Percentiles rank a stretch among this genome's conserved stretches.
Evolutionary conservation across 2,113 vertebrate species (phyloP).

Genomic region (Trematocara stigmaticum): DNA sequence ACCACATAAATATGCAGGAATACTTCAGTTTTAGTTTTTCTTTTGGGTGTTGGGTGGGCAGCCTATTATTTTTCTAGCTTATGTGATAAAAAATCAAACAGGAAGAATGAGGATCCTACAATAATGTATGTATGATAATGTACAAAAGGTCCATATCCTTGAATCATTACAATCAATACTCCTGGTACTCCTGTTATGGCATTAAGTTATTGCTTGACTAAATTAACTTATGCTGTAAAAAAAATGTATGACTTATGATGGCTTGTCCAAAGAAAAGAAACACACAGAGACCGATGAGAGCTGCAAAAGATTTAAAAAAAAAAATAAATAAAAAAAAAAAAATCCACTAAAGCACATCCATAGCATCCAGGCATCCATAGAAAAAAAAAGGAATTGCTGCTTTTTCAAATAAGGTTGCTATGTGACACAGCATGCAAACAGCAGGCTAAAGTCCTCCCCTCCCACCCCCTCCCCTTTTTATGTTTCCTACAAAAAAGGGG

Average conservation of each 20-base stretch:
- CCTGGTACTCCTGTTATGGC: neutral
- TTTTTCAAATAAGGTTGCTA: neutral
- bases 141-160: neutral
- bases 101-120: neutral
- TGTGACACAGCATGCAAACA: neutral
- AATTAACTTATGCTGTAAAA: neutral
- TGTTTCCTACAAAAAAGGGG: neutral
- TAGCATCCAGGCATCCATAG: neutral
- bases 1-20: constrained; percentile 21
- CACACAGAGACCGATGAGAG: neutral
- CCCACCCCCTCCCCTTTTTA: neutral
- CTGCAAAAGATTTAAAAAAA: neutral
- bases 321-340: too few relatives aligned
- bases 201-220: neutral
- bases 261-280: neutral
- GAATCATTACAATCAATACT: neutral
- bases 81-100: neutral
- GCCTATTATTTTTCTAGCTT: neutral
- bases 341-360: neutral
- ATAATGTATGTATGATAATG: neutral
- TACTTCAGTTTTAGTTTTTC: neutral
- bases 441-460: neutral
- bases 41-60: neutral
- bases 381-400: neutral
- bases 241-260: neutral